phyloP scores from a whole-genome alignment of 1,140 invertebrate genomes.

The Micrasema longulum region DNA sequence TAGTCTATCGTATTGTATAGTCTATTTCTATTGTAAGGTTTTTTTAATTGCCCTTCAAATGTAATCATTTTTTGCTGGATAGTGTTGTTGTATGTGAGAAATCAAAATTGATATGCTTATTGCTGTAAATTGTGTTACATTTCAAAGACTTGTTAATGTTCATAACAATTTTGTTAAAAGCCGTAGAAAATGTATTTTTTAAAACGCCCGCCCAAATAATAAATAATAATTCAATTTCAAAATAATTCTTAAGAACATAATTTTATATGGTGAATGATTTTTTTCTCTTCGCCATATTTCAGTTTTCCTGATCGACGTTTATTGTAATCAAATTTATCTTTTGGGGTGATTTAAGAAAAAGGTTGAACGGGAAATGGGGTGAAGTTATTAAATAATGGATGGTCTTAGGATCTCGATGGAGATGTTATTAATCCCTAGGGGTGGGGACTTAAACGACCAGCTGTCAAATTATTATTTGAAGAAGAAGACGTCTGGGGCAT shows the following conservation, averaged over 20 bases:
- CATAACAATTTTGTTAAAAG: background rate
- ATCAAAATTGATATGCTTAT: no score
- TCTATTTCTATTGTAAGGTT: no score
- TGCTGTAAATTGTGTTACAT: no score
- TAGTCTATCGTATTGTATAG: no score
- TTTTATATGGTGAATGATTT: background rate
- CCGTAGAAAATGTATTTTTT: background rate
- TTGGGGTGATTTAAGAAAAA: constrained; percentile 32
- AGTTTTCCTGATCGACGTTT: constrained; percentile 32
- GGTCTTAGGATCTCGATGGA: background rate
- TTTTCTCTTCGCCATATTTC: background rate
- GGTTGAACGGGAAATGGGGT: background rate
- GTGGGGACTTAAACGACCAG: constrained; percentile 5
- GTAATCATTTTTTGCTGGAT: no score
- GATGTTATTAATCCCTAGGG: background rate
- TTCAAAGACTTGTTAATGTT: background rate
- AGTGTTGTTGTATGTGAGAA: no score
- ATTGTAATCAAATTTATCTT: constrained; percentile 40
- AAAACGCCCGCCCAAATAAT: background rate
- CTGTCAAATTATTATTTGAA: constrained; percentile 26
- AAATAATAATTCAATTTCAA: background rate
- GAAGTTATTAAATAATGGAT: constrained; percentile 22
- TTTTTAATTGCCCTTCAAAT: no score
- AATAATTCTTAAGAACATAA: background rate
- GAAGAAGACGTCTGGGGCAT: background rate